Base-by-base conservation (phyloP, 1,140 invertebrate genomes). In the Heliconius nattereri region DNA sequence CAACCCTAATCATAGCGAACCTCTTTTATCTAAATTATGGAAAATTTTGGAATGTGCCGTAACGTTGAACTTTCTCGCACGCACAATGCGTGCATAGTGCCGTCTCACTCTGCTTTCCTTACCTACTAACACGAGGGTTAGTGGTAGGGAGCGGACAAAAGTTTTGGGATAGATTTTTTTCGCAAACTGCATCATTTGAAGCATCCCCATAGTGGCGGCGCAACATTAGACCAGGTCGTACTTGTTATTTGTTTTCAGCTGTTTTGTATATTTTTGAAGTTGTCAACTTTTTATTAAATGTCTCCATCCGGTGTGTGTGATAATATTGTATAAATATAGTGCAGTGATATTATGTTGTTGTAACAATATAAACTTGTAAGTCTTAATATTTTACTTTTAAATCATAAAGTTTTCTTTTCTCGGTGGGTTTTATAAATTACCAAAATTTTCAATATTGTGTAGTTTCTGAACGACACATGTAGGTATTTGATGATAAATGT, bases 1-100 rank as follows among this genome's bases (percentile, higher is more conserved):
- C 92, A 93, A 83, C 92, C 92, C 92, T 94, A 93, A 93, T 94
- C 92, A 92, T 92, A 94, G 92, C 90, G 85, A 94, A 94, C 92
- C 90, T 93, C 86, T 88, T 92, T 89, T 93, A 94, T 94, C 93
- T 94, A 93, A 91, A 91, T 94, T 93, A 94, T 92, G 92, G 92
- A 93, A 93, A 91, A 92, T 91, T 93, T 94, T 92, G 93, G 92
- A 93, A 92, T 93, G 92, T 85, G 87, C 88, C 84, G 85, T 85
- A 83, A 83, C 82, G 77, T 52, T 70, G 75, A 78, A 86, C 87
- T 85, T 84, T 88, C 82, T 90, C 89, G 83, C 90, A 81, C 90
- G 78, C 78, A 75, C 73, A 76, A 78, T 75, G 66, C 75, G 76
- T 26, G 60, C 75, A 85, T 87, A 57, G 66, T 75, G 75, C 82